Base-by-base conservation (phyloP, 2,888 invertebrate genomes). In the Eupeodes luniger region DNA sequence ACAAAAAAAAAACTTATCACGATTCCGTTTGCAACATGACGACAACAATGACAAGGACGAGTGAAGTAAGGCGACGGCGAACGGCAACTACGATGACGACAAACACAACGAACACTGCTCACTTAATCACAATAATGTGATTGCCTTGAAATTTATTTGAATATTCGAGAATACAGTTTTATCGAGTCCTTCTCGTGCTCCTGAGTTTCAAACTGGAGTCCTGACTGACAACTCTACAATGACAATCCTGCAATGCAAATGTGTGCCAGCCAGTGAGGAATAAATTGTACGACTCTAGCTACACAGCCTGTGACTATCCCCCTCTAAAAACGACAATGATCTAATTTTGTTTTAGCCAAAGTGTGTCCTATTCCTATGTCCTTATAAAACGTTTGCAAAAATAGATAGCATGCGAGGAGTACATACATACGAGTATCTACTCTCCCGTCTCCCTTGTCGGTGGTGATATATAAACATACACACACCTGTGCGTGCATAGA, bases 101-200 rank as follows among this genome's bases (percentile, higher is more conserved):
- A 57, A 72, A 47, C 47, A 59, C 57, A 59, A 78, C 85, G 85
- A 77, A 75, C 88, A 75, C 77, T 88, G 81, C 85, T 85, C 88
- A 88, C 88, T 88, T 88, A 85, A 88, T 88, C 88, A 88, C 88
- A 85, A 88, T 88, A 88, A 88, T 88, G 88, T 88, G 81, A 85
- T 85, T 85, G 78, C 81, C 62, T 78, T 85, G 81, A 84, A 88
- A 85, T 88, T 88, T 88, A 88, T 88, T 88, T 85, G 85, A 88
- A 88, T 88, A 85, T 81, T 81, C 69, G 67, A 57, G 66, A 85
- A 81, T 78, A 85, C 85, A 14, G 27, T 66, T 66, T n/a, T 49
- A 66, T 66, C 49, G 49, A 66, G 66, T 66, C 49, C 49, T 66
- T 47, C 3, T 19, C 74, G 9, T 40, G 40, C 40, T 40, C 6